phyloP scores from a whole-genome alignment of 2,797 vertebrate species.

The Esox masquinongy region DNA sequence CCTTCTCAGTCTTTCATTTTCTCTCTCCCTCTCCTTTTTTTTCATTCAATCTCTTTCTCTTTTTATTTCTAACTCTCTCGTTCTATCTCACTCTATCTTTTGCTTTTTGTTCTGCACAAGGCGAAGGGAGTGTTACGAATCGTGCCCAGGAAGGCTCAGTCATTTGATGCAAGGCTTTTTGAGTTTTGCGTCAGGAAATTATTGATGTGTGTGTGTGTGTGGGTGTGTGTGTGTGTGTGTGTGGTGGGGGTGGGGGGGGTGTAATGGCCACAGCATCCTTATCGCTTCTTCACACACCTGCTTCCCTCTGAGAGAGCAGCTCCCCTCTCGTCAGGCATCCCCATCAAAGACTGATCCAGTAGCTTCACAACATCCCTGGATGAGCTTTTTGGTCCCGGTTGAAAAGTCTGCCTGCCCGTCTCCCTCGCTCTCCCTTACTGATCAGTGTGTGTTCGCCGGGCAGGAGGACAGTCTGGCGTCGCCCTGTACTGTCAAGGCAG shows the following conservation, averaged over 20 bases:
- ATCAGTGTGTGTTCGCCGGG: constrained; percentile 53
- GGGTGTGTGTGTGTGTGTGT: constrained; percentile 33
- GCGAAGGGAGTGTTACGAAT: constrained; percentile 24
- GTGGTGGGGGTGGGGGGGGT: constrained; percentile 34
- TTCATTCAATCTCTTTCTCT: constrained; percentile 36
- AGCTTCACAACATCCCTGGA: constrained; percentile 48
- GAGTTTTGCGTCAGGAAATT: constrained; percentile 48
- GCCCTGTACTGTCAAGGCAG: constrained; percentile 47
- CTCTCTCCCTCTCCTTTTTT: constrained; percentile 25
- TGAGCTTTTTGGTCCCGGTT: constrained; percentile 22
- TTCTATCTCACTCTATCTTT: constrained; percentile 1
- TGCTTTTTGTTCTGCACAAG: constrained; percentile 17
- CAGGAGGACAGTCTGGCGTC: constrained; percentile 54
- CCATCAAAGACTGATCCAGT: constrained; percentile 72
- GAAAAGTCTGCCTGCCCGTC: not conserved
- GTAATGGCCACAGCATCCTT: constrained; percentile 67
- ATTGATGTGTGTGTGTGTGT: constrained; percentile 41
- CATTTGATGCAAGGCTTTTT: constrained; percentile 56
- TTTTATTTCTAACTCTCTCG: constrained; percentile 34
- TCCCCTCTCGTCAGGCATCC: constrained; percentile 74
- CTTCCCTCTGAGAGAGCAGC: constrained; percentile 72
- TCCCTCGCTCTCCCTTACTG: constrained; percentile 7
- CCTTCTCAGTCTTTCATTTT: constrained; percentile 17
- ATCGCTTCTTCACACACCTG: constrained; percentile 79
- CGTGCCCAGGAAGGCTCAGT: constrained; percentile 32